A percentile compares a stretch with the other conserved stretches of the same genome.
Evolutionary conservation across 2,888 invertebrate species (phyloP).

Genomic region (Pterobdella sp.): DNA sequence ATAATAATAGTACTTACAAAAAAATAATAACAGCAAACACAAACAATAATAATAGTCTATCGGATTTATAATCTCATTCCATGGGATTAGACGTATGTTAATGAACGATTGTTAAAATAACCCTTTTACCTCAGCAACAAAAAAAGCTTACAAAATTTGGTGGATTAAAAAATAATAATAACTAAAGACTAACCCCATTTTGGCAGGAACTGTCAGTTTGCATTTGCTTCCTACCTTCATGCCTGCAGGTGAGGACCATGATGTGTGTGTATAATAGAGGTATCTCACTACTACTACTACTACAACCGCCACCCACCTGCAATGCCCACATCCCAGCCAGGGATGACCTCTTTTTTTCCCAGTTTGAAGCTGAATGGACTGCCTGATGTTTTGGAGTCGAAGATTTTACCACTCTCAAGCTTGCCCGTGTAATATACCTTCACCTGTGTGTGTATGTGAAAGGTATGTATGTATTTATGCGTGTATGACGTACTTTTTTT

Average conservation of each 20-base stretch:
- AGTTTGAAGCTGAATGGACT: conserved; percentile 76
- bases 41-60: no score
- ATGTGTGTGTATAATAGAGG: not conserved
- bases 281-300: not conserved
- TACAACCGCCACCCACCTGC: conserved; percentile 51
- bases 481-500: not conserved
- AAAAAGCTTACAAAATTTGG: not conserved
- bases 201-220: conserved; percentile 71
- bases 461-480: not conserved
- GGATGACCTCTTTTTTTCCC: conserved; percentile 77
- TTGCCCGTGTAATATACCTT: conserved; percentile 77
- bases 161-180: not conserved
- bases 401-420: conserved; percentile 72
- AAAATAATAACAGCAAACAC: no score
- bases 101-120: no score
- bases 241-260: conserved; percentile 48
- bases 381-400: conserved; percentile 68
- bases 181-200: conserved; percentile 68
- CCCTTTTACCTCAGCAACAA: no score
- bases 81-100: no score
- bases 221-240: conserved; percentile 92
- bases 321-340: conserved; percentile 77
- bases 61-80: no score
- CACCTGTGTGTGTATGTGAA: conserved; percentile 47
- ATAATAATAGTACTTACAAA: no score